These are phyloP conservation scores for Acropternis orthonyx DNA, from an alignment of 2,797 vertebrate species.

Conservation along the genomic window DNA sequence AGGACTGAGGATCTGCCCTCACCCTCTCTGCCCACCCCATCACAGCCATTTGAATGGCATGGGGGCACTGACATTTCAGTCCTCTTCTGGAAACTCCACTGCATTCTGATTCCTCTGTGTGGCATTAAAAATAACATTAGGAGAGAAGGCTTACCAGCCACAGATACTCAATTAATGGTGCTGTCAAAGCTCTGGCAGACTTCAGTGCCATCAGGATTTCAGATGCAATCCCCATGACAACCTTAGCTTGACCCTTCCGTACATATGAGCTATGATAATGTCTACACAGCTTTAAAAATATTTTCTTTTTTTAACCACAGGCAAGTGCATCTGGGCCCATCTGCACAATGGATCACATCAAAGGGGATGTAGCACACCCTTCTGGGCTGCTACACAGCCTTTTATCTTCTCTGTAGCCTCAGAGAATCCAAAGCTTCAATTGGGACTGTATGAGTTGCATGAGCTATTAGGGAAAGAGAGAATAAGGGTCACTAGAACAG, in stretches of 20 bases:
- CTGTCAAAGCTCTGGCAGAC: slow-evolving; percentile 38
- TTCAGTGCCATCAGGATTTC: slow-evolving; percentile 32
- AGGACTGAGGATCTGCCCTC: neutral
- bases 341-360: neutral
- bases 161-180: slow-evolving; percentile 36
- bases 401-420: neutral
- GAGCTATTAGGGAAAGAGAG: neutral
- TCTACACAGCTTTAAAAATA: slow-evolving; percentile 20
- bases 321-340: neutral
- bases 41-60: neutral
- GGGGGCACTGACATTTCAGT: neutral
- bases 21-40: neutral
- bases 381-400: neutral
- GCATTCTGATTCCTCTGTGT: neutral
- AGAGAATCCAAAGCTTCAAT: neutral
- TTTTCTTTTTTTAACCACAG: neutral
- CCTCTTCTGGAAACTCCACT: neutral
- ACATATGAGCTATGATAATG: slow-evolving; percentile 19
- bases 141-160: neutral
- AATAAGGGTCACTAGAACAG: neutral
- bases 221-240: neutral
- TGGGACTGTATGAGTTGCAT: neutral
- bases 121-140: neutral
- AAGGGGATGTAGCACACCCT: neutral
- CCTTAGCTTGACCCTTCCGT: neutral